Evolutionary conservation across 2,797 vertebrate genomes (phyloP).

Genomic region (Dendrocincla fuliginosa): DNA sequence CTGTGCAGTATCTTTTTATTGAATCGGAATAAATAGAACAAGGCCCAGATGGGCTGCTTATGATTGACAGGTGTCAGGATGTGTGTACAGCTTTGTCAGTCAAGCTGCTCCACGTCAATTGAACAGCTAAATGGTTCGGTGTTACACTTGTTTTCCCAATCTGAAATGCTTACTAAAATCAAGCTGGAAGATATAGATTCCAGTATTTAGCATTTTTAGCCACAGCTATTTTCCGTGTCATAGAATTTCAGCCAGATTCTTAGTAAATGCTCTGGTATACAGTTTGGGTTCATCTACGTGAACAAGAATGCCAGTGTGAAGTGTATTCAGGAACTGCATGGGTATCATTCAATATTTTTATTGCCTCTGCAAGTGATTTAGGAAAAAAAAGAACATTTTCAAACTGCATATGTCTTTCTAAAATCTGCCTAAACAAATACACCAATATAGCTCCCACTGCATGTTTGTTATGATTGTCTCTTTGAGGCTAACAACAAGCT

Average conservation of each 20-base stretch:
- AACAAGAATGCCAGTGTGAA: not conserved
- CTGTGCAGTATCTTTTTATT: not conserved
- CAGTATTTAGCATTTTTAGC: not conserved
- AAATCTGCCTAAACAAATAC: not conserved
- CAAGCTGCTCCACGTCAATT: not conserved
- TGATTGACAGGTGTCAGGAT: conserved; percentile 31
- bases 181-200: not conserved
- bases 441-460: not conserved
- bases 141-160: not conserved
- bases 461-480: not conserved
- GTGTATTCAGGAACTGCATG: not conserved
- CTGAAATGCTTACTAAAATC: not conserved
- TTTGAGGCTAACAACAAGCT: not conserved
- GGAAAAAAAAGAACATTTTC: not conserved
- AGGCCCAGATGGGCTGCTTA: not conserved
- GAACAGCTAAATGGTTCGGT: not conserved
- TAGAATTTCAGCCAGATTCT: not conserved
- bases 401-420: not conserved
- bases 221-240: not conserved
- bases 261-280: not conserved
- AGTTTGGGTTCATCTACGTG: not conserved
- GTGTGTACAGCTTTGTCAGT: not conserved
- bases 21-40: conserved; percentile 19
- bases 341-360: not conserved
- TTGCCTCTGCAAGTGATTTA: not conserved